Base-by-base conservation (phyloP, 30 jellyfish, hydroid and myxozoan species). In the Pelagia noctiluca region DNA sequence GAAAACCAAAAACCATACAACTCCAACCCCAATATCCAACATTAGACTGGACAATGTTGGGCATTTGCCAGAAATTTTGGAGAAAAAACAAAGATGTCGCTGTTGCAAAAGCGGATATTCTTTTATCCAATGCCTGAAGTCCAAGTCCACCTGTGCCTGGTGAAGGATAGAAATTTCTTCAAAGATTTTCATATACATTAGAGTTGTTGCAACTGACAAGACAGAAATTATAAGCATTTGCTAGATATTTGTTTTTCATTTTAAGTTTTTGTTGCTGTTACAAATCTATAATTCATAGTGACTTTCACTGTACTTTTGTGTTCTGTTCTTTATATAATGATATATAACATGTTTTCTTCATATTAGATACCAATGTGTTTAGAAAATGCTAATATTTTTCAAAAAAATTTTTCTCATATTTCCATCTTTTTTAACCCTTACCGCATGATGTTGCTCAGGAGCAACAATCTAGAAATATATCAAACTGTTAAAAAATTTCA, bases 111-210 rank as follows among this genome's bases (percentile, higher is more conserved):
- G n/a, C 16, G 57, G 57, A 42, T 42, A 42, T 16, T 42, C 57
- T 5, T 42, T 42, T 42, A 8, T 42, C 16, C 57, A 42, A 42
- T 42, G 57, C 57, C 57, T 42, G 57, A 42, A 42, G 57, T 42
- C 57, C 57, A 42, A 42, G 57, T 42, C 12, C 57, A 42, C 57
- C 57, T 42, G 57, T 42, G 57, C 57, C 16, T 42, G 16, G 57
- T 16, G 12, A 42, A 42, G 16, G 57, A 42, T 16, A 42, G 57
- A 42, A 42, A 42, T 42, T 42, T 8, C 16, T 42, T 42, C 57
- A 42, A 42, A 42, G 57, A 42, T 42, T 42, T 42, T 42, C 57
- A 42, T 16, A 42, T 16, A 42, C 8, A 42, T 8, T 16, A 42
- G 57, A 42, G 57, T 42, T n/a, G n/a, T n/a, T n/a, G n/a, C n/a